phyloP scores from a whole-genome alignment of 2,113 vertebrate genomes.

The Catharus bicknelli region DNA sequence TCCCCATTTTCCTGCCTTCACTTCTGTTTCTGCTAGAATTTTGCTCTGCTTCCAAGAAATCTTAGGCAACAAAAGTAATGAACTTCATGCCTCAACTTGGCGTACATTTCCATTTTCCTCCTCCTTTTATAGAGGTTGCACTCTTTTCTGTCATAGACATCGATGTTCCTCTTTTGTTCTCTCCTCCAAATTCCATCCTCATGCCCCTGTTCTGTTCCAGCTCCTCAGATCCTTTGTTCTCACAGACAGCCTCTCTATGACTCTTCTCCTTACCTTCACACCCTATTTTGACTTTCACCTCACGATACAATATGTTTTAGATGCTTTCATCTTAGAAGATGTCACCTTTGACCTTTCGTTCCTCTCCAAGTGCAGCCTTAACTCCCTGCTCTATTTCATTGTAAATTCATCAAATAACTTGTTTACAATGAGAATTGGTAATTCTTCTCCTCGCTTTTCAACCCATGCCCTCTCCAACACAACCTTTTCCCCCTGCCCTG shows the following conservation, averaged over 20 bases:
- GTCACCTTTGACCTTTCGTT: neutral
- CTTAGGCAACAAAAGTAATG: neutral
- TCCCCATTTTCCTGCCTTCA: neutral
- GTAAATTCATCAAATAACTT: neutral
- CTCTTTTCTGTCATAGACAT: neutral
- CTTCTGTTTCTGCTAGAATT: neutral
- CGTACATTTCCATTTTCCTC: neutral
- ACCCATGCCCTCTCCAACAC: neutral
- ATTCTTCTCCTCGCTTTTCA: neutral
- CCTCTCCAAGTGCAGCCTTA: neutral
- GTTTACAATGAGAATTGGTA: neutral
- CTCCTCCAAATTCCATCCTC: neutral
- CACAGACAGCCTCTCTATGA: neutral
- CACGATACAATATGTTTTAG: neutral
- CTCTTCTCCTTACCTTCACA: neutral
- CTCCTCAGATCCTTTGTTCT: neutral
- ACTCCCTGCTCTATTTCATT: conserved; percentile 3
- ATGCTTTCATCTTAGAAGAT: neutral
- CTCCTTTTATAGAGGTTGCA: neutral
- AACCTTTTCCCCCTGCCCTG: neutral
- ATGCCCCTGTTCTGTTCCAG: neutral
- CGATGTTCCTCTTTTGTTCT: neutral
- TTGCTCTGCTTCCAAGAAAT: neutral
- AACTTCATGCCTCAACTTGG: neutral
- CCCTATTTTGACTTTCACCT: neutral